Evolutionary conservation across 2,113 vertebrate species (phyloP).

Genomic region (Lucifuga dentata): DNA sequence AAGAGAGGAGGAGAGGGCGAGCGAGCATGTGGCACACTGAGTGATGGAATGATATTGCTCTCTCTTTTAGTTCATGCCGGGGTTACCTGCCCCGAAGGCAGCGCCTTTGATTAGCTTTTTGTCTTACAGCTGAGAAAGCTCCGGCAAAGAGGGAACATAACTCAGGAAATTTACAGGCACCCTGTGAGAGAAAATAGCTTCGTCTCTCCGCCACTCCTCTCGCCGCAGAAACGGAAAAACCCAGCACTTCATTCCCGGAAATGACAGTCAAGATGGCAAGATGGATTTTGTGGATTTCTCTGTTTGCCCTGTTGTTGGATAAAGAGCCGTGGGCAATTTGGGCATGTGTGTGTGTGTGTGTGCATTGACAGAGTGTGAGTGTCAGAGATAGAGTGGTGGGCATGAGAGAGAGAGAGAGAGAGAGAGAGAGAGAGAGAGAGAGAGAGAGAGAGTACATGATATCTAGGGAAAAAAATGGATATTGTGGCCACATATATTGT

Average conservation of each 20-base stretch:
- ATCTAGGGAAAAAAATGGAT: no score
- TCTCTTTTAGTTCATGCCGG: slow-evolving; percentile 85
- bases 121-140: slow-evolving; percentile 84
- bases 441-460: no score
- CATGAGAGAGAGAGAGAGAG: no score
- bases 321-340: not conserved
- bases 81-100: slow-evolving; percentile 87
- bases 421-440: no score
- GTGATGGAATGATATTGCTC: slow-evolving; percentile 89
- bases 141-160: slow-evolving; percentile 76
- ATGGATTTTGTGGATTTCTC: slow-evolving; percentile 33
- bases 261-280: slow-evolving; percentile 23
- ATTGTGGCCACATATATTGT: no score
- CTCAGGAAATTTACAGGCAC: slow-evolving; percentile 74
- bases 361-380: not conserved
- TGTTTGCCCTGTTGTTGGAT: slow-evolving; percentile 8
- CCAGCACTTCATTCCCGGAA: slow-evolving; percentile 33
- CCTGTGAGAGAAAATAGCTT: slow-evolving; percentile 72
- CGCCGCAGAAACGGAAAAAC: slow-evolving; percentile 15
- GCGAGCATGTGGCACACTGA: slow-evolving; percentile 75
- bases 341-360: not conserved
- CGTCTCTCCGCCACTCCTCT: slow-evolving; percentile 50
- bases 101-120: slow-evolving; percentile 88
- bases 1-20: slow-evolving; percentile 47
- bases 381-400: no score